Base-by-base conservation (phyloP, 1,140 invertebrate species). In the Rhopalosiphum padi region DNA sequence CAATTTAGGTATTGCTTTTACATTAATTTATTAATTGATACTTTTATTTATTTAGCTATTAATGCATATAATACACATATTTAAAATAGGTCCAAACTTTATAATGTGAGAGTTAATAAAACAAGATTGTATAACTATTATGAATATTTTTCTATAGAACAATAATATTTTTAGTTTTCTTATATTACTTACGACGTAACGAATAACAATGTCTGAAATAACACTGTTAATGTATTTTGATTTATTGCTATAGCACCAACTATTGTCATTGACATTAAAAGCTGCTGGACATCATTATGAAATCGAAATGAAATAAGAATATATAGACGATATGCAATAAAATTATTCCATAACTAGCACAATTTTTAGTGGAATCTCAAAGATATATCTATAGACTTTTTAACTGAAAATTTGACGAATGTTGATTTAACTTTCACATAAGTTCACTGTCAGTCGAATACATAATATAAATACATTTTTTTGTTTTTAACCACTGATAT, bases 131-230 rank as follows among this genome's bases (percentile, higher is more conserved):
- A 77, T 77, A n/a, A n/a, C 15, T 77, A n/a, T 77, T 18, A 77
- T 77, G 15, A 77, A 77, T 35, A 77, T n/a, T 18, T 4, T 35
- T 35, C 15, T 77, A 77, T 18, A 6, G 30, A n/a, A n/a, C 15
- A 77, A 77, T 77, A n/a, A 77, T n/a, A 77, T 77, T 77, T 77
- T 77, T 77, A 77, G 60, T 51, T 51, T 51, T 51, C 48, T 51
- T 51, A 18, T 51, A 51, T 15, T 18, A 23, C 15, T n/a, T n/a
- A 77, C 4, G 15, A n/a, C 15, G 11, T 18, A n/a, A 77, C 30
- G 30, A n/a, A 77, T 77, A n/a, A 18, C 30, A 77, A 77, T 15
- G 60, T n/a, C 18, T 35, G 15, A 77, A n/a, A n/a, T n/a, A 68
- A 35, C 60, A 77, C 15, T n/a, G 30, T 77, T 18, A 77, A 77